Conservation (phyloP, 2,797 vertebrate species). For the Acrossocheilus fasciatus region DNA sequence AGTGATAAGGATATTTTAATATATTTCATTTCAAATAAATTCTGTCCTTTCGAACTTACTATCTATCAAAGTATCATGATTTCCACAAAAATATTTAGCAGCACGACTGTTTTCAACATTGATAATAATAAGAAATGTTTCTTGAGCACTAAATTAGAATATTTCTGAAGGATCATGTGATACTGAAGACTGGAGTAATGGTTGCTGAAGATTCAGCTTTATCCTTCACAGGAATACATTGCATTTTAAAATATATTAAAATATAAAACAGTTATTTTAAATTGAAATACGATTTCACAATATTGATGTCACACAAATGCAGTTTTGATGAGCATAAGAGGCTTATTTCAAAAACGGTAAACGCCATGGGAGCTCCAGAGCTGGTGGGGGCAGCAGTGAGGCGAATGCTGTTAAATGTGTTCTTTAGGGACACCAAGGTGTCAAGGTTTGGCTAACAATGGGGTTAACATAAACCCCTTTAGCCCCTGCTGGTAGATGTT, state of each 20-base stretch:
- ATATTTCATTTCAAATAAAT: neutral
- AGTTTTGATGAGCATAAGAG: neutral
- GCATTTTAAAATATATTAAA: neutral
- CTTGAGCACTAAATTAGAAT: neutral
- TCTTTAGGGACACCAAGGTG: neutral
- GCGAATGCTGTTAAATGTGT: neutral
- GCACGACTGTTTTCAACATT: neutral
- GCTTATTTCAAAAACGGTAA: neutral
- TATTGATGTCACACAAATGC: neutral
- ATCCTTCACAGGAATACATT: neutral
- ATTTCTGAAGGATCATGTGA: neutral
- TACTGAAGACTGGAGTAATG: neutral
- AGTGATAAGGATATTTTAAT: neutral
- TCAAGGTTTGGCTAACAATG: neutral
- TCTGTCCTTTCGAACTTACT: neutral
- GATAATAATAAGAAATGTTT: neutral
- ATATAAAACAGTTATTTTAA: neutral
- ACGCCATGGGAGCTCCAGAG: neutral
- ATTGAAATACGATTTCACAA: neutral
- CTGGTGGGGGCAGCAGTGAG: neutral
- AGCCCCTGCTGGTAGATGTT: constrained; percentile 1
- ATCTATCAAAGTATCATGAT: neutral
- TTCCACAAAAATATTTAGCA: neutral
- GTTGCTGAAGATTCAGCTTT: neutral
- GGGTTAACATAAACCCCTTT: neutral